A percentile compares a stretch with the other conserved stretches of the same genome.
Conservation (phyloP, 1,140 invertebrate genomes). For the Pseudomyrmex cubaensis region DNA sequence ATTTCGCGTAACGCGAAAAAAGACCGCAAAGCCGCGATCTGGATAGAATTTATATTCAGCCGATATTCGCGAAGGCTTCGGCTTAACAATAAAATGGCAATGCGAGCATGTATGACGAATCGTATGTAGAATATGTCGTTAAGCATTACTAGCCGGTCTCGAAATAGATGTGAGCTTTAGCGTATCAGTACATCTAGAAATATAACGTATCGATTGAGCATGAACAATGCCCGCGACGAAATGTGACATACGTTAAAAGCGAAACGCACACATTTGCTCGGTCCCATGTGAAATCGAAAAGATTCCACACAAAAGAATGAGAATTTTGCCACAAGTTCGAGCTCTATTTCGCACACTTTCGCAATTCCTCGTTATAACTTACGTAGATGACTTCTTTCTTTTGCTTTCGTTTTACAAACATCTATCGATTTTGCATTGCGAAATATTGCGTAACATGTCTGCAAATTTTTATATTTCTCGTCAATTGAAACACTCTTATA, state of each 20-base stretch:
- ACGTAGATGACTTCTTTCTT: no score
- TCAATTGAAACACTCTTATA: neutral
- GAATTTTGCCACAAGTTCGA: no score
- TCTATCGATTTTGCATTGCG: no score
- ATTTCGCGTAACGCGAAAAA: neutral
- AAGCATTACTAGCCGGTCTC: constrained; percentile 56
- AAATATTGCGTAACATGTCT: no score
- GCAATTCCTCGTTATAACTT: no score
- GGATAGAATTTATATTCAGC: neutral
- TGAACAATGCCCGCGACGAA: constrained; percentile 43
- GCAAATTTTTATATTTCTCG: neutral
- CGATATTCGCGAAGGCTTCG: neutral
- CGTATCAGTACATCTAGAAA: constrained; percentile 56
- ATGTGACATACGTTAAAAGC: constrained; percentile 31
- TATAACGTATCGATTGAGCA: constrained; percentile 69
- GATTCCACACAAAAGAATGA: no score
- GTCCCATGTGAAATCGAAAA: no score
- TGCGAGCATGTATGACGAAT: constrained; percentile 34
- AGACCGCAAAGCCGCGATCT: neutral
- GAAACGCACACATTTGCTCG: neutral
- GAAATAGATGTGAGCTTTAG: constrained; percentile 69
- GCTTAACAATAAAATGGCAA: constrained; percentile 22
- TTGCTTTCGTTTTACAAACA: no score
- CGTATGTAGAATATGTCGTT: constrained; percentile 49
- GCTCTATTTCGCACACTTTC: no score